Base-by-base conservation (phyloP, 2,888 invertebrate species). In the Patella caerulea region DNA sequence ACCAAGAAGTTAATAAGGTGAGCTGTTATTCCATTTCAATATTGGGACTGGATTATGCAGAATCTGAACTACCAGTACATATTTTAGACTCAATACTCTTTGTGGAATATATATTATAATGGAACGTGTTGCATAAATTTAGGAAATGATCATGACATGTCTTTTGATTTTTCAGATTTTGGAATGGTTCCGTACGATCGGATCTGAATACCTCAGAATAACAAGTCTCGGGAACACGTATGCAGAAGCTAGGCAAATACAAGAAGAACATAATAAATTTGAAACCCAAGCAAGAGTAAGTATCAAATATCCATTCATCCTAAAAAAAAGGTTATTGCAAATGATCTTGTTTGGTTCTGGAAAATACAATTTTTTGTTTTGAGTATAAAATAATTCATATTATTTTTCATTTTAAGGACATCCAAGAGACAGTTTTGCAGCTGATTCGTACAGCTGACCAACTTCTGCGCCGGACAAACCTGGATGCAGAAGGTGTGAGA, bases 401-500 rank as follows among this genome's bases (percentile, higher is more conserved):
- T 24, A 5, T 19, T 2, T 74, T 79, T 45, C 65, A 53, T 71
- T 80, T 81, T 29, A 86, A 94, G 92, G 94, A 94, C 80, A 92
- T 95, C 79, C 95, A 96, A 89, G 96, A 96, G 89, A 94, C 94
- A 85, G 95, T 95, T 11, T 92, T 96, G 74, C 95, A 95, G 91
- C 94, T 96, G 85, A 94, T 96, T 34, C 94, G 95, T 87, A 95
- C 95, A 65, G 96, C 95, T 19, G 96, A 96, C 91, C 94, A 95
- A 87, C 93, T 96, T 78, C 94, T 95, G 71, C 93, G 94, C 34
- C 93, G 94, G 3, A 95, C 95, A 54, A 94, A 95, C 87, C 94
- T 95, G 86, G 95, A 91, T 79, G 90, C 90, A 19, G 89, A 90
- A 76, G 88, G 88, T 78, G 87, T 91, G 74, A 84, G 88, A 80